phyloP scores from a whole-genome alignment of 2,888 invertebrate genomes.

The Drosophila fulvimacula region DNA sequence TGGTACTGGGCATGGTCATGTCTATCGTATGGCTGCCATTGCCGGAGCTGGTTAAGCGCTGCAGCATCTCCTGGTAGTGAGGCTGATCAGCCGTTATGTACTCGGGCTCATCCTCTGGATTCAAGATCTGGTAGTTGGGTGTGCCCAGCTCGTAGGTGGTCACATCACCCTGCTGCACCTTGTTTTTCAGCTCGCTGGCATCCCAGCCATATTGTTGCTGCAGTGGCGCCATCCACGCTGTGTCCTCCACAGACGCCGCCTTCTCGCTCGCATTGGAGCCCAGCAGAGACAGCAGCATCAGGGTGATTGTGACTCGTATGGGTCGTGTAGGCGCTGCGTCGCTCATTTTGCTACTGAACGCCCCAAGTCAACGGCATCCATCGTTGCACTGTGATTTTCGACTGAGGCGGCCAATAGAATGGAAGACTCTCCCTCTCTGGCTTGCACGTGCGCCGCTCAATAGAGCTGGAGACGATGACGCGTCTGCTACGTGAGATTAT shows the following conservation, averaged over 20 bases:
- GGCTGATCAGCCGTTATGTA: constrained; percentile 79
- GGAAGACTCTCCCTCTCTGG: constrained; percentile 11
- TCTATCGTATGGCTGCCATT: constrained; percentile 57
- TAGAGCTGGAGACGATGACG: constrained; percentile 18
- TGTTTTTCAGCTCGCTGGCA: constrained; percentile 60
- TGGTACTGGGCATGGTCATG: constrained; percentile 34
- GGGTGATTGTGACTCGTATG: constrained; percentile 3
- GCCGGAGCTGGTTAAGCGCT: constrained; percentile 45
- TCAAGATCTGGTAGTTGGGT: constrained; percentile 75
- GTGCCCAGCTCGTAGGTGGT: constrained; percentile 77
- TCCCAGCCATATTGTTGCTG: constrained; percentile 51
- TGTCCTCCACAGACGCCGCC: constrained; percentile 4
- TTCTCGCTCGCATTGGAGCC: constrained; percentile 12
- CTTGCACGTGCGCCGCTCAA: constrained; percentile 28
- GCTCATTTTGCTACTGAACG: constrained; percentile 68
- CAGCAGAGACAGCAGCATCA: constrained; percentile 9
- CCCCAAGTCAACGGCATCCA: constrained; percentile 32
- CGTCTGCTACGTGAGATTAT: constrained; percentile 63
- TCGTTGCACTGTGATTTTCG: constrained; percentile 28
- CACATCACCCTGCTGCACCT: constrained; percentile 72
- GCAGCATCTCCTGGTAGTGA: constrained; percentile 66
- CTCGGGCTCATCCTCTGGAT: constrained; percentile 78
- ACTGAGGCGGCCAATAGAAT: constrained; percentile 49
- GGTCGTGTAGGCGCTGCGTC: constrained; percentile 47
- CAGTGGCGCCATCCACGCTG: constrained; percentile 48